Percentiles rank a stretch among this genome's conserved stretches.
phyloP scores from a whole-genome alignment of 2,797 vertebrate genomes.

The Melopsittacus undulatus region DNA sequence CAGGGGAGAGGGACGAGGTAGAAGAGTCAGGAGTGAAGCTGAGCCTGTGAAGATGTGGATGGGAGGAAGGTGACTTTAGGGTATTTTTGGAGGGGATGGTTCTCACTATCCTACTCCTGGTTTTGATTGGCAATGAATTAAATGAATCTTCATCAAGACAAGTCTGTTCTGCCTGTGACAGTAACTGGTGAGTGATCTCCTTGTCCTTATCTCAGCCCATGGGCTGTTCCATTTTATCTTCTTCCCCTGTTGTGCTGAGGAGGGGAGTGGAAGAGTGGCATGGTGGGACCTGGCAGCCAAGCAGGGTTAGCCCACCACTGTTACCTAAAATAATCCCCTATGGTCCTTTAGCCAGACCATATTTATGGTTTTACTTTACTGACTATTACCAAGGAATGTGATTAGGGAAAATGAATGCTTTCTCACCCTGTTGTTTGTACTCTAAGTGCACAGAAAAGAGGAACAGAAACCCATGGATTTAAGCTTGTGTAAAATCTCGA shows the following conservation, averaged over 20 bases:
- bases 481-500: background rate
- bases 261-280: background rate
- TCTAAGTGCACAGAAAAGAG: background rate
- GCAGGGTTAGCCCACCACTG: background rate
- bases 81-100: background rate
- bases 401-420: background rate
- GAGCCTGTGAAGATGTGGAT: background rate
- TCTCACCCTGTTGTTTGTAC: background rate
- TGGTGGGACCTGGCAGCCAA: background rate
- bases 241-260: background rate
- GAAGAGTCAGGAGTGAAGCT: background rate
- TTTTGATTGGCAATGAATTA: background rate
- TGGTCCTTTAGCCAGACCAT: background rate
- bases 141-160: background rate
- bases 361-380: background rate
- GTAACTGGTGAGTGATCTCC: background rate
- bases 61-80: background rate
- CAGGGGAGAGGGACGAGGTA: rapidly evolving
- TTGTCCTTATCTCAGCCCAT: background rate
- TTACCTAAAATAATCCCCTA: background rate
- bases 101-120: background rate
- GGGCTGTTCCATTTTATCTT: background rate
- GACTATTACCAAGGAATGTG: background rate
- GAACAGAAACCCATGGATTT: background rate
- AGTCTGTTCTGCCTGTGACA: background rate